A percentile compares a stretch with the other conserved stretches of the same genome.
Conservation (phyloP, 2,888 invertebrate species). For the Acleris holmiana region DNA sequence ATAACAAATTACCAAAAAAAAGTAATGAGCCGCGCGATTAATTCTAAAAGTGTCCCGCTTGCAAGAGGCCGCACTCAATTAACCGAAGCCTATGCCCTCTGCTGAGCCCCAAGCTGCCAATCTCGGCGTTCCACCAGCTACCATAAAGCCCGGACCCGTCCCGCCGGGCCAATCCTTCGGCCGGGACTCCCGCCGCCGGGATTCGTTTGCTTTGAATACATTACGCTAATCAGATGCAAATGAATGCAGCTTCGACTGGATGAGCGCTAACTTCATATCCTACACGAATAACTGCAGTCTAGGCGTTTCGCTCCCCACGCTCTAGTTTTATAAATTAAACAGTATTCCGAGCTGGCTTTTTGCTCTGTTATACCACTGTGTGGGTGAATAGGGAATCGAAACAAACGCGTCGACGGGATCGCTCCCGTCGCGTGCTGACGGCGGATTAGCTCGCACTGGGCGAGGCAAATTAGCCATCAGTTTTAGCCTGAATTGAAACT, state of each 20-base stretch:
- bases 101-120: not conserved
- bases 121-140: not conserved
- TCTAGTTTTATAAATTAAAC: slow-evolving; percentile 5
- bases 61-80: not conserved
- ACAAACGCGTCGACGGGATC: no score
- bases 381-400: not conserved
- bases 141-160: not conserved
- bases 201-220: not conserved
- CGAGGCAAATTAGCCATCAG: no score
- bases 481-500: no score
- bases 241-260: slow-evolving; percentile 10
- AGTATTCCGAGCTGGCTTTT: not conserved
- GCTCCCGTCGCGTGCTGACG: no score
- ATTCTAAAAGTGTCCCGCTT: not conserved
- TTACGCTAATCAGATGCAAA: slow-evolving; percentile 16
- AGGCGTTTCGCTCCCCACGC: not conserved
- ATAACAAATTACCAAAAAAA: no score
- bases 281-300: not conserved
- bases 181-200: not conserved
- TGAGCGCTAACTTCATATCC: slow-evolving; percentile 1
- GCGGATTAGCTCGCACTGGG: no score
- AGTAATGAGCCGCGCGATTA: not conserved
- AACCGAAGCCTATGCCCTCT: not conserved
- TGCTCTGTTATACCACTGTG: not conserved
- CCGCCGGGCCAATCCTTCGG: not conserved